Conservation (phyloP, 2,888 invertebrate species). For the Dexiosoma caninum region DNA sequence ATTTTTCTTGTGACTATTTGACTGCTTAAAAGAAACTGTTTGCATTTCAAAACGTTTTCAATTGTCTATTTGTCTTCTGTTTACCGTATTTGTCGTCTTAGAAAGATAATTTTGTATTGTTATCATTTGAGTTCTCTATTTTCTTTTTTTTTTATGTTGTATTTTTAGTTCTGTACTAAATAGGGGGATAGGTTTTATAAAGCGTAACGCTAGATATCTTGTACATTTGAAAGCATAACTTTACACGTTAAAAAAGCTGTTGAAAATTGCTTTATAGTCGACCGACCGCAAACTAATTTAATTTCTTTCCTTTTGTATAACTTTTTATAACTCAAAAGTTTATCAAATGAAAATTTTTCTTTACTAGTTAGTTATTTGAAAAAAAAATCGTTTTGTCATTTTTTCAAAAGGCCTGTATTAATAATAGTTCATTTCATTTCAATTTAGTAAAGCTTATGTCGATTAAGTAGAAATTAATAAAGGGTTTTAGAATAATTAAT, state of each 20-base stretch:
- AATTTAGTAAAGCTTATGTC: too few relatives aligned
- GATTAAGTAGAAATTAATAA: too few relatives aligned
- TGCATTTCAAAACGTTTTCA: constrained; percentile 55
- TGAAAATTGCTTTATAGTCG: constrained; percentile 6
- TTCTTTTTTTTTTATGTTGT: not conserved
- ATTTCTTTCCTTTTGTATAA: too few relatives aligned
- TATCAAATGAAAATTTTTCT: too few relatives aligned
- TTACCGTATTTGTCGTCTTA: constrained; percentile 49
- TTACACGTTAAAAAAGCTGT: not conserved
- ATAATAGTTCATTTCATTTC: too few relatives aligned
- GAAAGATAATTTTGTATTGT: constrained; percentile 31
- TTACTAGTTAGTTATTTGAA: too few relatives aligned
- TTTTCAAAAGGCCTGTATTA: too few relatives aligned
- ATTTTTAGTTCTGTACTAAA: not conserved
- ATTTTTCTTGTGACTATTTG: not conserved
- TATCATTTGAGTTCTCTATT: constrained; percentile 5
- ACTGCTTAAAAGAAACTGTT: constrained; percentile 50
- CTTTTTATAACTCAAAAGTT: too few relatives aligned
- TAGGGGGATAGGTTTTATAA: not conserved
- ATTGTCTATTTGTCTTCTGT: constrained; percentile 38
- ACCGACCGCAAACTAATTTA: too few relatives aligned
- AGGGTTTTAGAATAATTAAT: too few relatives aligned
- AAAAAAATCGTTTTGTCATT: too few relatives aligned
- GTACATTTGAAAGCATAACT: not conserved
- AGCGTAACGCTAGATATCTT: not conserved